Conservation (phyloP, 2,797 vertebrate species). For the Alosa sapidissima region DNA sequence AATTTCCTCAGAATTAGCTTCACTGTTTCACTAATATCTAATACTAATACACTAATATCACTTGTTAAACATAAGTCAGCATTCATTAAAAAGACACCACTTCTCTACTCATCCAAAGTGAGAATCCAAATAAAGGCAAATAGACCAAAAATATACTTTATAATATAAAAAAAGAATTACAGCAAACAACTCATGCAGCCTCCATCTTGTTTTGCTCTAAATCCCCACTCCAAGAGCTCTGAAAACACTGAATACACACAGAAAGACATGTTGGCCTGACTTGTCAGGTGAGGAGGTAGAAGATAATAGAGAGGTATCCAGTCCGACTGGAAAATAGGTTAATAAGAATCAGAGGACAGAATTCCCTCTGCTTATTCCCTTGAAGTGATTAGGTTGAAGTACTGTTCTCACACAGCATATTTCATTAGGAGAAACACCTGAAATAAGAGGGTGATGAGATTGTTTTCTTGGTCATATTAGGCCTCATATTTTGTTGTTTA, state of each 20-base stretch:
- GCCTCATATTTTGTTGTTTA: not conserved
- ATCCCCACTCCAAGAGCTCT: not conserved
- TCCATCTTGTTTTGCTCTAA: not conserved
- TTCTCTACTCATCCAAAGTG: not conserved
- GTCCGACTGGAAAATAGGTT: not conserved
- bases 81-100: not conserved
- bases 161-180: not conserved
- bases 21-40: no score
- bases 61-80: no score
- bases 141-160: no score
- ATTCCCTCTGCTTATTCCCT: not conserved
- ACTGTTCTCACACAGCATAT: not conserved
- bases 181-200: not conserved
- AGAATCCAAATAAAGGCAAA: no score
- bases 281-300: not conserved
- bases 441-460: not conserved
- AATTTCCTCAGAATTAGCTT: no score
- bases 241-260: not conserved
- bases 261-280: not conserved
- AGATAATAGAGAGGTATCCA: not conserved
- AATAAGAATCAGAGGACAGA: not conserved
- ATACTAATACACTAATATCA: no score
- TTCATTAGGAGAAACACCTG: not conserved
- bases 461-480: not conserved
- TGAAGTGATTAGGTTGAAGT: not conserved